Evolutionary conservation across 1,140 invertebrate genomes (phyloP).

Genomic region (Antheraea mylitta): DNA sequence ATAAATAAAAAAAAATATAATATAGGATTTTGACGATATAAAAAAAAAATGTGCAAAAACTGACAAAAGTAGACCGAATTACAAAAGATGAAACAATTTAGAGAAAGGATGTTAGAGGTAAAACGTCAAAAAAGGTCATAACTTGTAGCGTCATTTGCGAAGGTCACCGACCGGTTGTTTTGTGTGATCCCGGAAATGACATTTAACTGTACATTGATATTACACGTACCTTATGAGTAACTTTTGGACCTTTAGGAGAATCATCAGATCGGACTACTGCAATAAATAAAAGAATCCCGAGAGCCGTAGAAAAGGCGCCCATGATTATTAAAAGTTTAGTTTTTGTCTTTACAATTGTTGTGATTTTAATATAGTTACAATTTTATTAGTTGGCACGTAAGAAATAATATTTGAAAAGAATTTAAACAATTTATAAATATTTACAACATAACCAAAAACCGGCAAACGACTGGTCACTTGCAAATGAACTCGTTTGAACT

Average conservation of each 20-base stretch:
- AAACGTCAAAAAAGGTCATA: slow-evolving; percentile 19
- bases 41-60: too few relatives aligned
- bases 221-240: slow-evolving; percentile 61
- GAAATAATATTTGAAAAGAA: not conserved
- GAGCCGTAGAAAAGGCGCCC: slow-evolving; percentile 47
- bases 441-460: slow-evolving; percentile 10
- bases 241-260: slow-evolving; percentile 67
- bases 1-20: too few relatives aligned
- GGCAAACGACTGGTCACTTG: not conserved
- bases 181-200: slow-evolving; percentile 6
- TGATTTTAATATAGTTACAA: slow-evolving; percentile 7
- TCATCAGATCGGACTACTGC: slow-evolving; percentile 53
- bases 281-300: slow-evolving; percentile 59
- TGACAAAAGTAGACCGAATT: too few relatives aligned
- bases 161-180: slow-evolving; percentile 53
- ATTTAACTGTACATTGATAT: not conserved
- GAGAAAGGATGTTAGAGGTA: not conserved
- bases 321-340: slow-evolving; percentile 62
- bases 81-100: not conserved
- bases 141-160: slow-evolving; percentile 48
- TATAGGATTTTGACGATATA: too few relatives aligned
- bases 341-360: slow-evolving; percentile 63
- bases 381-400: slow-evolving; percentile 1
- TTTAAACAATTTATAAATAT: not conserved
- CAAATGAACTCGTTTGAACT: not conserved